Base-by-base conservation (phyloP, 2,113 vertebrate genomes). In the Colius striatus region DNA sequence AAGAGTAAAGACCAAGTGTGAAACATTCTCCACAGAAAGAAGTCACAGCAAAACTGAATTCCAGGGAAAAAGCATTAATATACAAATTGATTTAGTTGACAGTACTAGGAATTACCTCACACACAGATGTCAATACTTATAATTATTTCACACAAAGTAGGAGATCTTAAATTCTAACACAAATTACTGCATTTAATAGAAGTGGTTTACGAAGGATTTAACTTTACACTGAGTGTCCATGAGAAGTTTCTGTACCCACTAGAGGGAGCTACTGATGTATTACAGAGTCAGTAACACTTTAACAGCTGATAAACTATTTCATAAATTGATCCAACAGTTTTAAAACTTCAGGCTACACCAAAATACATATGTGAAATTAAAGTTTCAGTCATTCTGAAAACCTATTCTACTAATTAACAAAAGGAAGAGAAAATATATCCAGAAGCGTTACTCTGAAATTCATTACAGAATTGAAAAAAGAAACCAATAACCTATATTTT, bases 401-500 rank as follows among this genome's bases (percentile, higher is more conserved):
- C 6, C 47, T 19, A 55, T 76, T 76, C 43, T 34, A 71, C 29
- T 47, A 87, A 87, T 55, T 55, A 68, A 85, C 79, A 68, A 70
- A 79, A 17, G 13, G 9, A 63, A 32, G 2, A 9, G 2, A 75
- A 53, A 76, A 85, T 25, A 48, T 21, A 76, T 41, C 25, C 79
- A 17, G 16, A 88, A 79, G 14, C 8, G 2, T 71, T 84, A 65
- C 70, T 83, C 32, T 74, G 84, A 92, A 93, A 74, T 70, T 38
- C 16, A 43, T 32, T 45, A 66, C 1, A 7, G 29, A 54, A 84
- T 60, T 78, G 6, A 65, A 80, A 50, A 84, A 84, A 22, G 68
- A 97, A 89, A 55, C 60, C 14, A 89, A 60, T 25, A 74, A 84
- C n/a, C 62, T 34, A 19, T 26, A 65, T 77, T 94, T 92, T 70